Evolutionary conservation across 2,113 vertebrate genomes (phyloP), one percentile per base, ranked within the genome.

Genomic region (Salvator merianae): DNA sequence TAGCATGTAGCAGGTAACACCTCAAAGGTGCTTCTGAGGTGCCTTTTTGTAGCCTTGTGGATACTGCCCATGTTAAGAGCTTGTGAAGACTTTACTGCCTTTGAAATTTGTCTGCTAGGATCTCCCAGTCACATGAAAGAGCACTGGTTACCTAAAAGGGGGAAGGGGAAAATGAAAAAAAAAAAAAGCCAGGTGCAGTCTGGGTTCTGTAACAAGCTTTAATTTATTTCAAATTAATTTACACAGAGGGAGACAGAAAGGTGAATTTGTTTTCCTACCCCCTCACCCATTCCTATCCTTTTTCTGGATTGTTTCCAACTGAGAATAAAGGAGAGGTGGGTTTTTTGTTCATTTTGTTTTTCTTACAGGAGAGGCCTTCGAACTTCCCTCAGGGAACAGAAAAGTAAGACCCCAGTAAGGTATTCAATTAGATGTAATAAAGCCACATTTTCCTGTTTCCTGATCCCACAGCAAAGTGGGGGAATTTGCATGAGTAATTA

Each of bases 121-220:
- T 47, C 38, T 26, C 69, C 69, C 59, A 22, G 59, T 3, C n/a
- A 36, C 5, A 65, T 40, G 26, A 73, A 72, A 73, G 3, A 32
- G 55, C 2, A 28, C n/a, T 20, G 32, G 32, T 20, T 34, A 30
- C 30, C 36, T 3, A 78, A 53, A 59, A 38, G 55, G 24, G 22
- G 9, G 14, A 34, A 32, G 22, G 12, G 8, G 24, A 1, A 47
- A 68, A 86, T 13, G 43, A 43, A n/a, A 59, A 26, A 7, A 20
- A 34, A 65, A 79, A 5, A 50, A 75, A 87, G 2, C 85, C 91
- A 92, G 93, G 88, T 93, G 91, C 75, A 69, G n/a, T 65, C 50
- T 0, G 59, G 65, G 53, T 65, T 85, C 5, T 65, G 32, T 73
- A 73, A 69, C 68, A 69, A n/a, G 34, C 10, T 79, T 69, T 66